phyloP scores from a whole-genome alignment of 2,888 invertebrate species.

The Tetheella fluctuosa region DNA sequence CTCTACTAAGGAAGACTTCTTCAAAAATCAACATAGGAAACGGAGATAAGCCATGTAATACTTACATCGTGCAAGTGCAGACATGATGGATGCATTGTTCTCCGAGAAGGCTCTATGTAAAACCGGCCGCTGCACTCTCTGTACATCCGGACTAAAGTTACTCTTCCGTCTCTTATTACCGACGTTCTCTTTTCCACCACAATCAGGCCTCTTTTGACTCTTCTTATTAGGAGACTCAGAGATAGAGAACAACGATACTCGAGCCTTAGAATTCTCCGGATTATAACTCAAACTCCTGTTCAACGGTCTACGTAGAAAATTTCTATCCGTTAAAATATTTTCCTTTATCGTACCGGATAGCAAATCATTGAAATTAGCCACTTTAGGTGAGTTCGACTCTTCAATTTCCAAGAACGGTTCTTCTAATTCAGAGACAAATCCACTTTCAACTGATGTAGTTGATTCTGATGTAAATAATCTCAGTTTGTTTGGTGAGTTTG shows the following conservation, averaged over 20 bases:
- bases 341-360: conserved; percentile 70
- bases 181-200: conserved; percentile 41
- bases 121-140: conserved; percentile 56
- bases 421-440: conserved; percentile 76
- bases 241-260: conserved; percentile 58
- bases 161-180: conserved; percentile 68
- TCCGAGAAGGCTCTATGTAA: conserved; percentile 89
- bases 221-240: conserved; percentile 55
- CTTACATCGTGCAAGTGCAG: conserved; percentile 88
- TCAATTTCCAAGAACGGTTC: conserved; percentile 73
- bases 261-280: conserved; percentile 52
- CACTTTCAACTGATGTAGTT: conserved; percentile 74
- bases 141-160: conserved; percentile 35
- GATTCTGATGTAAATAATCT: conserved; percentile 67
- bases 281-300: conserved; percentile 68
- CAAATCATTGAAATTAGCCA: conserved; percentile 67
- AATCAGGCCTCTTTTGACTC: conserved; percentile 17
- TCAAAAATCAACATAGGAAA: too few species aligned
- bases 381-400: conserved; percentile 71
- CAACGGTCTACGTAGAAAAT: conserved; percentile 46
- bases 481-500: conserved; percentile 50
- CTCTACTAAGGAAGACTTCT: too few species aligned
- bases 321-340: conserved; percentile 45
- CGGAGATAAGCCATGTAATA: too few species aligned
- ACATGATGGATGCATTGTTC: conserved; percentile 90